A percentile compares a stretch with the other conserved stretches of the same genome.
phyloP scores from a whole-genome alignment of 2,888 invertebrate species.

The Teinopalpus imperialis region DNA sequence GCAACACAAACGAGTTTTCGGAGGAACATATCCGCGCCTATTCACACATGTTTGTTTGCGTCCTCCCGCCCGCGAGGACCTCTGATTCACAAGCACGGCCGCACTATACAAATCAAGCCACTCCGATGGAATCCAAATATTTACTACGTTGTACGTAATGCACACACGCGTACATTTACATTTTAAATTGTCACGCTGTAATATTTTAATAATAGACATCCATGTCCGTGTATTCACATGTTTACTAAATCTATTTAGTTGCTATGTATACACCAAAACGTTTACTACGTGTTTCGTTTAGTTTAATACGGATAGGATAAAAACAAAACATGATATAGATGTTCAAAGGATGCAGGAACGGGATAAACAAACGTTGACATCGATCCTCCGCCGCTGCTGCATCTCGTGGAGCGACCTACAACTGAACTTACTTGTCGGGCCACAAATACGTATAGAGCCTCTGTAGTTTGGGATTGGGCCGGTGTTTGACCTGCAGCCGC shows the following conservation, averaged over 20 bases:
- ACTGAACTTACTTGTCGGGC: constrained; percentile 63
- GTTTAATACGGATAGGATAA: no score
- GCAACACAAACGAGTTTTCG: constrained; percentile 15
- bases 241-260: background rate
- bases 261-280: no score
- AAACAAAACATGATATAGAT: constrained; percentile 13
- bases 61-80: constrained; percentile 6
- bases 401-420: constrained; percentile 48
- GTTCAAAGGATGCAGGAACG: background rate
- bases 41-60: constrained; percentile 8
- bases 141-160: constrained; percentile 21
- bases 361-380: constrained; percentile 24
- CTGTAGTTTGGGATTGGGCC: constrained; percentile 72
- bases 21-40: constrained; percentile 5
- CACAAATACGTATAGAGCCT: constrained; percentile 59
- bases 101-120: constrained; percentile 1
- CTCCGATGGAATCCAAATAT: constrained; percentile 16
- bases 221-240: background rate
- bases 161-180: constrained; percentile 1
- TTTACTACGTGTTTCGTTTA: no score
- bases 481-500: constrained; percentile 74
- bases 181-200: background rate
- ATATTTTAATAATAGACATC: background rate
- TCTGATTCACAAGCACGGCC: constrained; percentile 15
- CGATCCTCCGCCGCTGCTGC: constrained; percentile 38